These are phyloP conservation scores for Eretmocerus hayati DNA, from an alignment of 2,888 invertebrate species.

Conservation along the genomic window DNA sequence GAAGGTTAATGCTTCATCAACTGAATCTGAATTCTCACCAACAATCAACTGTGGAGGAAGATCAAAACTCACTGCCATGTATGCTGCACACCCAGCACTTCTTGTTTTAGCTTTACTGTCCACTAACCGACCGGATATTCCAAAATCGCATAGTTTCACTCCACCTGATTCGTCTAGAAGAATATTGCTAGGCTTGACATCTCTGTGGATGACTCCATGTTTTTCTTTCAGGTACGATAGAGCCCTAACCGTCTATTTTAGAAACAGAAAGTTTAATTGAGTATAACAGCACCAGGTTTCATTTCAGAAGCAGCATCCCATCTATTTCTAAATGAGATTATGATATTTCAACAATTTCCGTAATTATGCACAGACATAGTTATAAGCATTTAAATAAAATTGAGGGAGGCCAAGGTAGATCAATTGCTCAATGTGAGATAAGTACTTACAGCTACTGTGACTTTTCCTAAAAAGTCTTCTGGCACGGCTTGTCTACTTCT, in stretches of 20 bases:
- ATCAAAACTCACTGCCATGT: slow-evolving; percentile 96
- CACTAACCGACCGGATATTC: slow-evolving; percentile 94
- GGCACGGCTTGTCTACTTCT: slow-evolving; percentile 83
- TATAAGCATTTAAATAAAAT: no score
- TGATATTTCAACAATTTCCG: no score
- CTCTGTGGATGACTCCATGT: slow-evolving; percentile 95
- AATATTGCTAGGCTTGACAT: slow-evolving; percentile 98
- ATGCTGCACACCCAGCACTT: slow-evolving; percentile 97
- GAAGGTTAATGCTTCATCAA: slow-evolving; percentile 18
- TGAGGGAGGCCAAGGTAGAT: no score
- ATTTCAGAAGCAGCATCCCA: no score
- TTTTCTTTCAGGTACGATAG: slow-evolving; percentile 94
- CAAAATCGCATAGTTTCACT: slow-evolving; percentile 98
- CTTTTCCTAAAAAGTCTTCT: slow-evolving; percentile 92
- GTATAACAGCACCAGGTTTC: no score
- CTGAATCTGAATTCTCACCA: no score
- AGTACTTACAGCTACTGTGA: slow-evolving; percentile 82
- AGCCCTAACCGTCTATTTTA: slow-evolving; percentile 88
- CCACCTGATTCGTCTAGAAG: slow-evolving; percentile 89
- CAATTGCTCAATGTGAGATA: neutral
- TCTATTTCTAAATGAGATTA: no score
- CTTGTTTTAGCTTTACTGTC: slow-evolving; percentile 97
- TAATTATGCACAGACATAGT: no score
- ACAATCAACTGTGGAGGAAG: no score
- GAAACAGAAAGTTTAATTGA: no score